These are phyloP conservation scores for Oppia nitens DNA, from an alignment of 1,140 invertebrate species.

Conservation along the genomic window DNA sequence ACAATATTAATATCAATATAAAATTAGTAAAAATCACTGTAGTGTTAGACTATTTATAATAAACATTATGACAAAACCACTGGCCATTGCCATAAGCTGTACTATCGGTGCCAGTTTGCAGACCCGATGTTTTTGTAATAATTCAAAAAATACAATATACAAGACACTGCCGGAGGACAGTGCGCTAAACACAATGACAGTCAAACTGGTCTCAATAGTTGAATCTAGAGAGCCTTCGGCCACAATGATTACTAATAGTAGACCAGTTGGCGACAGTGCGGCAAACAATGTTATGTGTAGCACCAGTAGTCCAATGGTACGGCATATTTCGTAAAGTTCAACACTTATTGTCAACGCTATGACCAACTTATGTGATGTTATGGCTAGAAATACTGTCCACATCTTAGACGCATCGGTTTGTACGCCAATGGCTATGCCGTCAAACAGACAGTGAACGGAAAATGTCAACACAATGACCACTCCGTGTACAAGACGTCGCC, in stretches of 20 bases:
- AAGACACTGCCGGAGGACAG: constrained; percentile 76
- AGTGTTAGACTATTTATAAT: too few species aligned
- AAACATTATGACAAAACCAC: constrained; percentile 17
- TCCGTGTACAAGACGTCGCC: constrained; percentile 12
- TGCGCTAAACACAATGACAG: constrained; percentile 20
- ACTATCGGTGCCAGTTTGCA: constrained; percentile 9
- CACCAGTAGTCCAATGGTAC: constrained; percentile 11
- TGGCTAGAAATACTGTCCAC: constrained; percentile 60
- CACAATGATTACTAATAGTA: constrained; percentile 13
- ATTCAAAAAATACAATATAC: constrained; percentile 81
- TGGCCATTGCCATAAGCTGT: constrained; percentile 13
- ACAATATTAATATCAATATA: too few species aligned
- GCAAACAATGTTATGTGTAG: constrained; percentile 16
- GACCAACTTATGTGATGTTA: constrained; percentile 76
- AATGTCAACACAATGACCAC: constrained; percentile 37
- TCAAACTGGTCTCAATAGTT: background rate
- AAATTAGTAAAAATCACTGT: too few species aligned
- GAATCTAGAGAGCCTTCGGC: too few species aligned
- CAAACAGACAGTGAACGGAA: constrained; percentile 76
- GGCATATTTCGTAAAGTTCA: constrained; percentile 23
- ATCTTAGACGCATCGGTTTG: constrained; percentile 48
- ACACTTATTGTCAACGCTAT: constrained; percentile 43
- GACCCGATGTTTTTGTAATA: constrained; percentile 40
- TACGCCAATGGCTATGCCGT: constrained; percentile 64
- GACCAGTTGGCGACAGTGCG: constrained; percentile 20